These are phyloP conservation scores for Anagyrus pseudococci DNA, from an alignment of 2,888 invertebrate genomes.

Conservation along the genomic window DNA sequence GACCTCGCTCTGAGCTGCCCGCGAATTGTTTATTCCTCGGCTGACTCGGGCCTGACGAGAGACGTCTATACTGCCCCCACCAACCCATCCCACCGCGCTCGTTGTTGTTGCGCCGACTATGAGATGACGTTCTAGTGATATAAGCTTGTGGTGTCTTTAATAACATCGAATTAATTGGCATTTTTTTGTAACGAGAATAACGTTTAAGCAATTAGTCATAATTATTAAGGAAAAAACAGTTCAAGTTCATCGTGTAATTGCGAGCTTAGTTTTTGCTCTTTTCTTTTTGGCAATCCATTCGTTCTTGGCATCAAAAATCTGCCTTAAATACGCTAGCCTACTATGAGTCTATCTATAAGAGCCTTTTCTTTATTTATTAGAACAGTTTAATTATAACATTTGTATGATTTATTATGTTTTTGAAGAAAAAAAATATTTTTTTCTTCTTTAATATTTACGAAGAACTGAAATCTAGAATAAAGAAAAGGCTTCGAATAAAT, in stretches of 20 bases:
- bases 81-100: too few relatives aligned
- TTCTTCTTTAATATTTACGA: not conserved
- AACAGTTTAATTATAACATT: not conserved
- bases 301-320: constrained; percentile 28
- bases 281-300: constrained; percentile 17
- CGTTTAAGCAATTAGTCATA: not conserved
- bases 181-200: not conserved
- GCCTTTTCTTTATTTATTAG: constrained; percentile 1
- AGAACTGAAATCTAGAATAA: not conserved
- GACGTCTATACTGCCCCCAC: too few relatives aligned
- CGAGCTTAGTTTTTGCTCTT: constrained; percentile 25
- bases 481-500: constrained; percentile 12
- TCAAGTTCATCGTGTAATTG: constrained; percentile 10
- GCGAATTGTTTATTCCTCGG: too few relatives aligned
- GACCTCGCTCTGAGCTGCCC: constrained; percentile 58
- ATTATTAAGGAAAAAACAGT: constrained; percentile 3
- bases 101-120: too few relatives aligned
- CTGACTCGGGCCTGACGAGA: not conserved
- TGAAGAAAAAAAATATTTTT: not conserved
- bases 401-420: not conserved
- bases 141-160: too few relatives aligned
- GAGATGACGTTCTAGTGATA: too few relatives aligned
- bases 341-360: constrained; percentile 5
- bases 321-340: constrained; percentile 19
- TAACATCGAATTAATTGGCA: not conserved